These are phyloP conservation scores for Ammodramus savannarum DNA, from an alignment of 2,113 vertebrate species.

Conservation along the genomic window DNA sequence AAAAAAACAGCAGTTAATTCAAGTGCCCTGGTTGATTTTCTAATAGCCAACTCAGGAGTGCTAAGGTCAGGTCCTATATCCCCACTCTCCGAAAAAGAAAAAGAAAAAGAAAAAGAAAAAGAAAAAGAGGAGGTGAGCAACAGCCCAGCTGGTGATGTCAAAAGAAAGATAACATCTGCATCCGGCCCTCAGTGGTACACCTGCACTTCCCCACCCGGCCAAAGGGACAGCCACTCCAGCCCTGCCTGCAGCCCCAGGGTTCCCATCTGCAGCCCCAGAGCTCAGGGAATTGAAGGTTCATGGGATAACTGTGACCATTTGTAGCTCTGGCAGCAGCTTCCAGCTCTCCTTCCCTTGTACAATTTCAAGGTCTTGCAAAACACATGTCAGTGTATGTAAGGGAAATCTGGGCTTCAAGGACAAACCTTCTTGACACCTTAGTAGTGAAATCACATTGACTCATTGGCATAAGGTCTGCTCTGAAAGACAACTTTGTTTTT, in stretches of 20 bases:
- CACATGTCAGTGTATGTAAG: background rate
- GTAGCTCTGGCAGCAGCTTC: background rate
- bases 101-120: too few species aligned
- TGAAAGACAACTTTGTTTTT: background rate
- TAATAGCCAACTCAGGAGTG: background rate
- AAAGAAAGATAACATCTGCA: background rate
- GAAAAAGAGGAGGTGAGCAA: fast-evolving
- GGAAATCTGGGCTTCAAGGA: slow-evolving; percentile 37
- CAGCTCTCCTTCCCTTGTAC: background rate
- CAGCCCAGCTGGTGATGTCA: background rate
- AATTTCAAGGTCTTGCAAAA: slow-evolving; percentile 34
- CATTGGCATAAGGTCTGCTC: background rate
- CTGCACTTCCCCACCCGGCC: background rate
- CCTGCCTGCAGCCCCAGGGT: background rate
- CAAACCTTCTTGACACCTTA: background rate
- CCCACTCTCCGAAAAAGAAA: background rate
- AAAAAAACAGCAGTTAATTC: background rate
- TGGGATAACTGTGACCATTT: background rate
- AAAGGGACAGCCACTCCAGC: background rate
- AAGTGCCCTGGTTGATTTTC: background rate
- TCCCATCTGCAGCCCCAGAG: background rate
- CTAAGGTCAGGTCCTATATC: background rate
- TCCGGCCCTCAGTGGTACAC: background rate
- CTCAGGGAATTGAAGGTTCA: background rate
- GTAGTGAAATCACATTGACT: slow-evolving; percentile 22